A percentile compares a stretch with the other conserved stretches of the same genome.
Conservation (phyloP, 2,113 vertebrate genomes). For the Leucopsar rothschildi region DNA sequence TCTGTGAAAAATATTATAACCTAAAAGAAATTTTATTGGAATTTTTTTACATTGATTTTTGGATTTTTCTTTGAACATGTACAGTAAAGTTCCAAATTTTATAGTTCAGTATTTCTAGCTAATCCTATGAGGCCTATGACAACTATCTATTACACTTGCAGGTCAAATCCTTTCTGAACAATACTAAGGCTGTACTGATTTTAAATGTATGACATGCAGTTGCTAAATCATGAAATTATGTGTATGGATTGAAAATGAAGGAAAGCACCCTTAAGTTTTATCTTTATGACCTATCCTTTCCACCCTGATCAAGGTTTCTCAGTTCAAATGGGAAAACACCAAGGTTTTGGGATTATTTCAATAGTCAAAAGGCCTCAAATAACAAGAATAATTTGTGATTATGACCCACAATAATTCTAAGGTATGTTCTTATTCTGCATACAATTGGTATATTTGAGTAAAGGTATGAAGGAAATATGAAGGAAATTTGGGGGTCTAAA, state of each 20-base stretch:
- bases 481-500: background rate
- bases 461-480: background rate
- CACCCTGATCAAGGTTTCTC: background rate
- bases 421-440: background rate
- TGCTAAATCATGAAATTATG: background rate
- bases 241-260: background rate
- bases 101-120: background rate
- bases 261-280: background rate
- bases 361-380: background rate
- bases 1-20: background rate
- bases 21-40: background rate
- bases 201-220: background rate
- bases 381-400: background rate
- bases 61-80: background rate
- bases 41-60: constrained; percentile 15
- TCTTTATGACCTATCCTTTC: background rate
- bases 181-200: background rate
- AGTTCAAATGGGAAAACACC: background rate
- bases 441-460: background rate
- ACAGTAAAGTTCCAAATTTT: background rate
- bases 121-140: background rate
- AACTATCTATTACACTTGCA: background rate
- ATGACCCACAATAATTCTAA: background rate
- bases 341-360: background rate
- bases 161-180: background rate